Conservation (phyloP, 2,113 vertebrate species). For the Apistogramma diplotaenia region DNA sequence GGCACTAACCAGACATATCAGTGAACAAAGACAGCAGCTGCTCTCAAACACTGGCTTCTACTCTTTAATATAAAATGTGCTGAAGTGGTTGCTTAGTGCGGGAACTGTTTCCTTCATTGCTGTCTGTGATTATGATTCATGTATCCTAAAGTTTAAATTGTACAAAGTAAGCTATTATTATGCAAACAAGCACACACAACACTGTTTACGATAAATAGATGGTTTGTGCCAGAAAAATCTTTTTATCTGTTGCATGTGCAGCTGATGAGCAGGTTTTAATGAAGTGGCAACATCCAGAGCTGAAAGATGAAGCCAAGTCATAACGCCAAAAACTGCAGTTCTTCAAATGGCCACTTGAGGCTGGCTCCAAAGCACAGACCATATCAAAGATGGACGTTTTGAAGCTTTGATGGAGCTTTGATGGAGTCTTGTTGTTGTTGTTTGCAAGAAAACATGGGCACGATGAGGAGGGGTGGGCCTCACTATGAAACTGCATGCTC, state of each 20-base stretch:
- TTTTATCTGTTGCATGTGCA: background rate
- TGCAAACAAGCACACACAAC: background rate
- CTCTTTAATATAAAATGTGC: background rate
- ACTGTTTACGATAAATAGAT: accelerated
- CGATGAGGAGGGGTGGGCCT: too few species aligned
- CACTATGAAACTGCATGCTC: too few species aligned
- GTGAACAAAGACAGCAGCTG: background rate
- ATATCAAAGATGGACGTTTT: background rate
- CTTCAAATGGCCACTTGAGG: background rate
- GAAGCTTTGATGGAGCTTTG: too few species aligned
- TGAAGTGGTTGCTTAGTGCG: background rate
- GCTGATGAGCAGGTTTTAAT: background rate
- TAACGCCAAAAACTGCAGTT: accelerated
- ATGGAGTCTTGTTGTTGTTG: too few species aligned
- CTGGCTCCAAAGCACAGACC: accelerated
- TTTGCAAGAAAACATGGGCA: too few species aligned
- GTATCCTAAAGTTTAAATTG: background rate
- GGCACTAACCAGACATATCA: background rate
- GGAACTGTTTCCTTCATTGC: background rate
- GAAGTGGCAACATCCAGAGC: too few species aligned
- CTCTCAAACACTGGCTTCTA: background rate
- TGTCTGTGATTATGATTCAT: background rate
- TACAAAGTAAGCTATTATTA: background rate
- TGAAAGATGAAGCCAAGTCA: background rate
- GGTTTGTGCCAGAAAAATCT: accelerated